Evolutionary conservation across 1,140 invertebrate species (phyloP).

Genomic region (Acromyrmex heyeri): DNA sequence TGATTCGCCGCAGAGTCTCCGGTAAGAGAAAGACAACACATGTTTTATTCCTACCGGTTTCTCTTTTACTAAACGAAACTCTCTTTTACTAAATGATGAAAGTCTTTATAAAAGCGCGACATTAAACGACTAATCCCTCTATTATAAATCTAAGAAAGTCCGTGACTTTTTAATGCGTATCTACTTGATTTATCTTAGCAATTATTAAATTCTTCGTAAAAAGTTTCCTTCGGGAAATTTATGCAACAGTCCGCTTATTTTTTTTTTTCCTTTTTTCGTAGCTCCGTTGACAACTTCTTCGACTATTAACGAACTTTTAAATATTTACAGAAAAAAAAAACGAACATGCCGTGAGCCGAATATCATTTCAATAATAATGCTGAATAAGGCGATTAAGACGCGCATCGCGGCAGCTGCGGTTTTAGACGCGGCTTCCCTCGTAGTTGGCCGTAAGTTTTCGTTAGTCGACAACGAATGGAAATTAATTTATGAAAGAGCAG

Average conservation of each 20-base stretch:
- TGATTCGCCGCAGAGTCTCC: constrained; percentile 5
- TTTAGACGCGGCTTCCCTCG: constrained; percentile 27
- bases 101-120: constrained; percentile 17
- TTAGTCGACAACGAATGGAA: constrained; percentile 65
- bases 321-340: constrained; percentile 46
- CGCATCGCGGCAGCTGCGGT: constrained; percentile 43
- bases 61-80: constrained; percentile 20
- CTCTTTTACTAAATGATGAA: background rate
- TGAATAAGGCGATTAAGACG: background rate
- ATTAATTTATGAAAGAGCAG: constrained; percentile 80
- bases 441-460: constrained; percentile 76
- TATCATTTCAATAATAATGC: constrained; percentile 62
- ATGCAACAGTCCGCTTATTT: background rate
- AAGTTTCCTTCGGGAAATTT: constrained; percentile 26
- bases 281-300: constrained; percentile 59
- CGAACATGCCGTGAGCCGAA: constrained; percentile 31
- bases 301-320: constrained; percentile 66
- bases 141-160: constrained; percentile 35
- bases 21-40: constrained; percentile 3
- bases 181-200: constrained; percentile 44
- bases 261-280: constrained; percentile 30
- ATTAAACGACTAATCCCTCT: background rate
- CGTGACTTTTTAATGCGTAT: constrained; percentile 21
- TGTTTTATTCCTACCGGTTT: background rate
- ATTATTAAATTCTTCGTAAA: constrained; percentile 52